Base-by-base conservation (phyloP, 2,888 invertebrate species). In the Catocala nupta region DNA sequence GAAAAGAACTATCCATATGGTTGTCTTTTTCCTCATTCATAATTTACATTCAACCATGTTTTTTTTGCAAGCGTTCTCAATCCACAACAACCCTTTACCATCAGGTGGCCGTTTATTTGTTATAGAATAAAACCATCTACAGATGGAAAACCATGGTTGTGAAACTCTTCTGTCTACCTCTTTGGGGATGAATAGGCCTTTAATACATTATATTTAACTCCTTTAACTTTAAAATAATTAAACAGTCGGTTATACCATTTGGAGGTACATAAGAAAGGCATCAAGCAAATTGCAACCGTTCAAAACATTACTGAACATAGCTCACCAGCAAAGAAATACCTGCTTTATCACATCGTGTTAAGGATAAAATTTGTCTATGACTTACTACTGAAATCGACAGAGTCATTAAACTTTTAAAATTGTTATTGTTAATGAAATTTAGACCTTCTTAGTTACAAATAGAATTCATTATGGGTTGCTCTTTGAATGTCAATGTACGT, bases 351-450 rank as follows among this genome's bases (percentile, higher is more conserved):
- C 0, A 0, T 6, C 1, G 0, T 0, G 0, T 0, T 59, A 57
- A 47, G 50, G 66, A 59, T 1, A 6, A 63, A 53, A 66, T 56
- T 68, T 0, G 1, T 7, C 10, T 8, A 8, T 12, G 6, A 9
- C n/a, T 9, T 12, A 13, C 45, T 44, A 9, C 59, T 75, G 67
- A 73, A 76, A 76, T 43, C 34, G 62, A 64, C 47, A 68, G 70
- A 67, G 68, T 64, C 55, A 61, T 64, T 73, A 78, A 78, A 78
- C 67, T 77, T 75, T 78, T 44, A 59, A 73, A 63, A 55, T 59
- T 62, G 7, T 45, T 6, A 11, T 0, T 2, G 0, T 2, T 13
- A 52, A 0, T 5, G 11, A 1, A 71, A 56, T 60, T 55, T 58
- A 1, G 12, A 5, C 12, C 11, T 54, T 63, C 11, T 8, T 0